Evolutionary conservation across 2,888 invertebrate genomes (phyloP), one percentile per base, ranked within the genome.

Genomic region (Orthosia gracilis): DNA sequence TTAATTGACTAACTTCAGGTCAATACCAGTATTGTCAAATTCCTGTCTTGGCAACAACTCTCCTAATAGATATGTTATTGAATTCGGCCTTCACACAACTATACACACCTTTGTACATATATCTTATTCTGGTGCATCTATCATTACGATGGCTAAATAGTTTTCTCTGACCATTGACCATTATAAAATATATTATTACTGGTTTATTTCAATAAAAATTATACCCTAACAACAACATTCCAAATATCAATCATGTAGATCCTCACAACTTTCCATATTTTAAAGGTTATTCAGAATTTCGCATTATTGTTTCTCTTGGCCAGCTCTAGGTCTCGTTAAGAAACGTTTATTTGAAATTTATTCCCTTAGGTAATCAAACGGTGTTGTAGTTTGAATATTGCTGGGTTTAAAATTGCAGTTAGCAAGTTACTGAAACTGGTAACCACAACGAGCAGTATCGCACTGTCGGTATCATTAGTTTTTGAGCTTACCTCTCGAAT

Each of bases 351-450:
- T 72, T 52, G 47, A 57, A 58, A 57, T 66, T 71, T 12, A 13
- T 7, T 21, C 40, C 21, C 65, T 26, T 31, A 26, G 31, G 54
- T 31, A 13, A 40, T 57, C 13, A 52, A 71, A 78, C 15, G 9
- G 13, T 12, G 40, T 62, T 31, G 4, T 23, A 69, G 47, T 66
- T 78, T 7, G n/a, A 52, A 71, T 78, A 62, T 57, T 78, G 61
- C 70, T 62, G 18, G 40, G 70, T n/a, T 77, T 55, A 50, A 76
- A 47, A 66, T 23, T 55, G 57, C 17, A 52, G 65, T 77, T 65
- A 31, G 3, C 26, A 77, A 64, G 69, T 64, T 64, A 64, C 52
- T 64, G 62, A 63, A 69, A 40, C 61, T 26, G 13, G 50, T 50
- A 59, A 65, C 74, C 59, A 74, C 47, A 59, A 13, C 65, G 1